Percentiles rank a stretch among this genome's conserved stretches.
These are phyloP conservation scores for Carpatolechia fugitivella DNA, from an alignment of 2,888 invertebrate genomes.

Conservation along the genomic window DNA sequence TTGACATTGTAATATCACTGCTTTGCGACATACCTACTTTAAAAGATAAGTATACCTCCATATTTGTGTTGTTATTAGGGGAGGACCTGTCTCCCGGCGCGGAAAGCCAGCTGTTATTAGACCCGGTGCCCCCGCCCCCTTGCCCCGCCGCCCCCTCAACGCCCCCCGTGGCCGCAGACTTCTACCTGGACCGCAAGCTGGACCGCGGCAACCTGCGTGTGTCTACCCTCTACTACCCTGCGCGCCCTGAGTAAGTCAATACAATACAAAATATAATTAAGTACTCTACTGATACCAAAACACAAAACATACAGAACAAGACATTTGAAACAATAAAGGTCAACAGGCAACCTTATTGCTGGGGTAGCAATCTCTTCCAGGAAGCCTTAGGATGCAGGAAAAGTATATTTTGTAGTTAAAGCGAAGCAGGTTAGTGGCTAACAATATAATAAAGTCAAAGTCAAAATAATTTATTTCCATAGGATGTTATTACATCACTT, in stretches of 20 bases:
- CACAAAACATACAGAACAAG: too few relatives aligned
- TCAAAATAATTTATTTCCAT: too few relatives aligned
- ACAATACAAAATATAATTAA: too few relatives aligned
- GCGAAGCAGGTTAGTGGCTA: too few relatives aligned
- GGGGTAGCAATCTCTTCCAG: too few relatives aligned
- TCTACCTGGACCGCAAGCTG: conserved; percentile 78
- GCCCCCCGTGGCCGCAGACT: conserved; percentile 33
- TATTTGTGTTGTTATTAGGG: background rate
- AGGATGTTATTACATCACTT: too few relatives aligned
- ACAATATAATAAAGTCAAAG: too few relatives aligned
- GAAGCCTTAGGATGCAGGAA: too few relatives aligned
- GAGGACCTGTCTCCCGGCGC: conserved; percentile 24
- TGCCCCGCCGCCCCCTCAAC: conserved; percentile 11
- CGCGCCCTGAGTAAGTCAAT: conserved; percentile 81
- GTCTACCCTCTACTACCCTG: conserved; percentile 81
- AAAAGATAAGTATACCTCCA: too few relatives aligned
- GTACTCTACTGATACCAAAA: too few relatives aligned
- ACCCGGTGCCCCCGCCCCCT: conserved; percentile 8
- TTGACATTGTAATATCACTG: background rate
- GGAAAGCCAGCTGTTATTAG: conserved; percentile 46
- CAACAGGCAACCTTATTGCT: too few relatives aligned
- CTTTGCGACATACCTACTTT: background rate
- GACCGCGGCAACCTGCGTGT: conserved; percentile 80
- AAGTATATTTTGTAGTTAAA: background rate
- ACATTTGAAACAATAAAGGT: too few relatives aligned